Percentiles rank a stretch among this genome's conserved stretches.
Conservation (phyloP, 2,888 invertebrate species). For the Nesidiocoris tenuis region DNA sequence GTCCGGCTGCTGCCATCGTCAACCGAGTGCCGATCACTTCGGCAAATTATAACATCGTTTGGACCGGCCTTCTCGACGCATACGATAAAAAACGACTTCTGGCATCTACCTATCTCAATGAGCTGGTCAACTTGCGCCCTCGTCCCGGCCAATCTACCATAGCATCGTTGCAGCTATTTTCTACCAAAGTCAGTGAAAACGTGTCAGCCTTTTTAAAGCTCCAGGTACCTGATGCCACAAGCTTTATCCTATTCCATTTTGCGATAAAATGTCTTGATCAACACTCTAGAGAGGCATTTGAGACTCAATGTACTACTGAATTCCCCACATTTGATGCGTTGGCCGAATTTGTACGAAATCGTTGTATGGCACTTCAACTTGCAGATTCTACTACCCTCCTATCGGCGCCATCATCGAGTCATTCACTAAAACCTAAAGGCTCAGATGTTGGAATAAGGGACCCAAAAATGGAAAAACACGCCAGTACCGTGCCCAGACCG, state of each 20-base stretch:
- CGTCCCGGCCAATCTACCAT: background rate
- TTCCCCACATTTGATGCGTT: slow-evolving; percentile 3
- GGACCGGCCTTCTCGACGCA: background rate
- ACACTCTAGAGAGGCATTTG: slow-evolving; percentile 1
- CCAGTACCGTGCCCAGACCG: background rate
- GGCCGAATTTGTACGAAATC: background rate
- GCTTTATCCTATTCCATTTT: slow-evolving; percentile 11
- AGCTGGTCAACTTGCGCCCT: slow-evolving; percentile 10
- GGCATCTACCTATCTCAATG: slow-evolving; percentile 7
- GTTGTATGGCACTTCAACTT: background rate
- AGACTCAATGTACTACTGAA: slow-evolving; percentile 3
- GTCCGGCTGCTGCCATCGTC: slow-evolving; percentile 4
- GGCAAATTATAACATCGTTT: background rate
- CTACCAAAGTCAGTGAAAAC: slow-evolving; percentile 5
- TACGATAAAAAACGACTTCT: slow-evolving; percentile 19
- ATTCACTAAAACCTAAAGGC: background rate
- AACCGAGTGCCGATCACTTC: background rate
- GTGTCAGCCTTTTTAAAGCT: background rate
- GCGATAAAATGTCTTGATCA: slow-evolving; percentile 16
- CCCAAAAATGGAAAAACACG: background rate
- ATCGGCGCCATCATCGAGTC: background rate
- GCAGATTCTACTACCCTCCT: background rate
- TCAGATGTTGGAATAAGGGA: background rate
- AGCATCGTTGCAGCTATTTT: background rate
- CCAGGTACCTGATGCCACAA: background rate